Base-by-base conservation (phyloP, 2,888 invertebrate genomes). In the Cistogaster globosa region DNA sequence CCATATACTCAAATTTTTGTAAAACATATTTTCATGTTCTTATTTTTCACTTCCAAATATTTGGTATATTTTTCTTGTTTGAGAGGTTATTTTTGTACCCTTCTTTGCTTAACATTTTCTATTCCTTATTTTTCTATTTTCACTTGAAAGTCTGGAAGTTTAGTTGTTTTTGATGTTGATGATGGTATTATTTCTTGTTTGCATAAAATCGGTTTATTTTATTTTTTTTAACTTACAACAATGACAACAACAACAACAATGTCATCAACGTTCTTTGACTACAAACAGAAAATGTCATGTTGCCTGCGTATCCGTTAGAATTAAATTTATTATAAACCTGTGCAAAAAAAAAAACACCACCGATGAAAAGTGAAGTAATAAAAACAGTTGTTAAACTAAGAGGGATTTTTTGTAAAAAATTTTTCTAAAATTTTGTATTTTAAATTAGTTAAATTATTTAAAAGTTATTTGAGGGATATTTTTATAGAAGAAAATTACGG, bases 161-260 rank as follows among this genome's bases (percentile, higher is more conserved):
- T 58, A 51, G 38, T 57, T 79, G 57, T 42, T 45, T 42, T n/a
- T 62, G 36, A 14, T 53, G 58, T 72, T 68, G 74, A 20, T 75
- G 76, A 71, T 79, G 79, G 55, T 48, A 79, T 75, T 81, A 68
- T 75, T 81, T 36, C 75, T 69, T 69, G 75, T 81, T 81, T 75
- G 69, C 82, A 76, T 76, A 71, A 82, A 82, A 82, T 71, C 82
- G 68, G 60, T 81, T 81, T 81, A 81, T 75, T 75, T 74, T 32
- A 48, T 18, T 7, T 42, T 80, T 36, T 51, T 36, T 5, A 57
- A 22, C 22, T 42, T 58, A 45, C 48, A 72, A 79, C 42, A 51
- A 11, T 57, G 53, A 38, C 65, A 26, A 26, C 26, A 67, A 48
- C 62, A 22, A 32, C 32, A 32, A 32, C 32, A 32, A 32, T 32